Conservation (phyloP, 2,797 vertebrate species). For the Microctenopoma stevenorrisi region DNA sequence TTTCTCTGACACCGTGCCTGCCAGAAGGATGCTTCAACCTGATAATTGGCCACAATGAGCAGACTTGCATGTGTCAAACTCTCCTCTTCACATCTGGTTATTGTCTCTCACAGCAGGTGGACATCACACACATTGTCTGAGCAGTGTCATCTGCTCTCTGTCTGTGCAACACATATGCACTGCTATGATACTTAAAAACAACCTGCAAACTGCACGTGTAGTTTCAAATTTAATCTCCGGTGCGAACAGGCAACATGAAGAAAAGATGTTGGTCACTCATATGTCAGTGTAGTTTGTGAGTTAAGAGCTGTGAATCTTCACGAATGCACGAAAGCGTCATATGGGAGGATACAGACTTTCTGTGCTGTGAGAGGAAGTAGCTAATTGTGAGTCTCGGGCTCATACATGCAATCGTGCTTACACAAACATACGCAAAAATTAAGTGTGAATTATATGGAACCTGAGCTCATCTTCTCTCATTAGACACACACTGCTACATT, state of each 20-base stretch:
- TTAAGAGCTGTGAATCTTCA: conserved; percentile 13
- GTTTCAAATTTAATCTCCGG: conserved; percentile 20
- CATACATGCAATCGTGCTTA: conserved; percentile 33
- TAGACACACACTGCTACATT: conserved; percentile 71
- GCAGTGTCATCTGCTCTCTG: conserved; percentile 53
- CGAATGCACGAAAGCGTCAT: not conserved
- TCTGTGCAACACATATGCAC: conserved; percentile 25
- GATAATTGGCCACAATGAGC: conserved; percentile 75
- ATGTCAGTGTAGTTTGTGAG: conserved; percentile 5
- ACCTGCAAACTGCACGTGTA: conserved; percentile 7
- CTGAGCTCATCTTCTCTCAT: conserved; percentile 69
- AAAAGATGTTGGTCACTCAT: conserved; percentile 9
- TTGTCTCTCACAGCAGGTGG: conserved; percentile 73
- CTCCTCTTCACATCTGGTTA: conserved; percentile 72
- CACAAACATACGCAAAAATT: conserved; percentile 35
- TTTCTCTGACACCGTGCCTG: conserved; percentile 38
- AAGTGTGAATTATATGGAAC: conserved; percentile 36
- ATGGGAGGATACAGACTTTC: not conserved
- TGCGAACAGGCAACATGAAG: not conserved
- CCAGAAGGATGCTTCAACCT: conserved; percentile 66
- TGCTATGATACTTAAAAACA: conserved; percentile 34
- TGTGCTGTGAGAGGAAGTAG: not conserved
- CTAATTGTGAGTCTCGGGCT: conserved; percentile 15
- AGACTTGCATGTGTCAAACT: conserved; percentile 71
- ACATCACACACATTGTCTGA: conserved; percentile 56